Base-by-base conservation (phyloP, 1,140 invertebrate genomes). In the Drosophila paulistorum region DNA sequence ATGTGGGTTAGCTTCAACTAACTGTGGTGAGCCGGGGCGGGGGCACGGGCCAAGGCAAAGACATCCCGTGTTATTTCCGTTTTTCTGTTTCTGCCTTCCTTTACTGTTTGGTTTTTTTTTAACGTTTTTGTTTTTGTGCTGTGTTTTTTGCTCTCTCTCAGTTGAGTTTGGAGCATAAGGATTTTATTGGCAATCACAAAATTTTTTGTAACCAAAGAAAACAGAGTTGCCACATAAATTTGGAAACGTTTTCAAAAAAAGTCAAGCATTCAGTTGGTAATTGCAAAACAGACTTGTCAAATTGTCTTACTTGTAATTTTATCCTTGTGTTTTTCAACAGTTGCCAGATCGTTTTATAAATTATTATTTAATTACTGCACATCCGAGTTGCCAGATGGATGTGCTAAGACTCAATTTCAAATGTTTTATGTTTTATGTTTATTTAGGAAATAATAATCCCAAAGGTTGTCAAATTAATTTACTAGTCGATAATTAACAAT, bases 61-160 rank as follows among this genome's bases (percentile, higher is more conserved):
- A 39, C 39, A n/a, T 23, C 39, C 74, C 48, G 57, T 54, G 54
- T 62, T 77, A 71, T 72, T 77, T 66, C 68, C 61, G 57, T 65
- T 74, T 74, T 71, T 71, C 14, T 59, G 68, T 70, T 51, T 51
- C 30, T 61, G 57, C 61, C 35, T 70, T 45, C 11, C 63, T 75
- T 77, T n/a, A n/a, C n/a, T n/a, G n/a, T n/a, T n/a, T n/a, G n/a
- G 68, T 77, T 77, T 77, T 64, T 48, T 75, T 55, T 42, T 60
- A 26, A 26, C 30, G 30, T 30, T 26, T 17, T 42, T 60, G 10
- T 54, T 23, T 23, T 54, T 54, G 30, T 30, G 0, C 30, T 9
- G 9, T 35, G 9, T 37, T 37, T 37, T 55, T 54, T 54, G 1
- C 11, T 30, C 9, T n/a, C 17, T 51, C 20, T 23, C 20, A 3